Evolutionary conservation across 2,888 invertebrate species (phyloP), one percentile per base, ranked within the genome.

Genomic region (Drosophila testacea): DNA sequence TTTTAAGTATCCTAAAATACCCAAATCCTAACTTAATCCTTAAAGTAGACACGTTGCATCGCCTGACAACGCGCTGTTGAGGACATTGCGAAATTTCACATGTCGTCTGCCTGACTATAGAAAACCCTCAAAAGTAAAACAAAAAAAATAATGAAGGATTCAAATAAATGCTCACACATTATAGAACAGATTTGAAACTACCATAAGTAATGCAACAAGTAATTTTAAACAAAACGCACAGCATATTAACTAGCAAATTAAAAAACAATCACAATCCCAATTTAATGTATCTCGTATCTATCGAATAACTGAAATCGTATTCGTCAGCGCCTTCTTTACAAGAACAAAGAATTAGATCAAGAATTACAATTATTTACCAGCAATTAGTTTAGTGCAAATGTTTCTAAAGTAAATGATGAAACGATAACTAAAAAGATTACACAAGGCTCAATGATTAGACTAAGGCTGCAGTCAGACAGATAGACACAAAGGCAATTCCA

Each of bases 351-450:
- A 7, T 32, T 22, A 41, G 56, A 61, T 63, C 50, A 63, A 54
- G 28, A 34, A 61, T 51, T 55, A 77, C 72, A 85, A 83, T 83
- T 86, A 83, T 80, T 83, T 83, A 83, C 76, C 69, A 79, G 50
- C 47, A 71, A 66, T 66, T 80, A 78, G 77, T 60, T 70, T 85
- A 88, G 83, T 55, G 64, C 50, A 77, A 71, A 68, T 65, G 73
- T 70, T 69, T 70, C 65, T 59, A 54, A 71, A 63, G 47, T 47
- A 66, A 62, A 61, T 54, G 73, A 67, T 60, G 6, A 27, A 47
- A 55, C 39, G n/a, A 27, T 48, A 73, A 54, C 52, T 52, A 46
- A 46, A 50, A 73, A 57, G 56, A 36, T 65, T 66, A 46, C 62
- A 74, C 39, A 63, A 66, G 69, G 74, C 64, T 77, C 77, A 77